A percentile compares a stretch with the other conserved stretches of the same genome.
These are phyloP conservation scores for Enoplosus armatus DNA, from an alignment of 2,797 vertebrate genomes.

Conservation along the genomic window DNA sequence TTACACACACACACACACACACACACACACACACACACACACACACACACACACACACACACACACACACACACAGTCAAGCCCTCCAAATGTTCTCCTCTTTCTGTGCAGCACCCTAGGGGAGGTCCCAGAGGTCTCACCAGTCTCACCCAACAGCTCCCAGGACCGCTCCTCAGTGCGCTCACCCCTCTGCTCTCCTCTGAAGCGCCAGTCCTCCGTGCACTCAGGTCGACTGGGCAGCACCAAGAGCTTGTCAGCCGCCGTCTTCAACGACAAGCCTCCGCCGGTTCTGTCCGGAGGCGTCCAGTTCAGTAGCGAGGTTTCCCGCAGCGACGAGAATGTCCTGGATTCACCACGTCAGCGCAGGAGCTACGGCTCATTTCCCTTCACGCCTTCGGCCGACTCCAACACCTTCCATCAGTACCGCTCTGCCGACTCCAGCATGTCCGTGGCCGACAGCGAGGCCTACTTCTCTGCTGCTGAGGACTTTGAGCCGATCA, in stretches of 20 bases:
- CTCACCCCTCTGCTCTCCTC: slow-evolving; percentile 93
- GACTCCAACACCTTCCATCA: slow-evolving; percentile 98
- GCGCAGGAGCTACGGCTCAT: slow-evolving; percentile 96
- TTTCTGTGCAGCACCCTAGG: slow-evolving; percentile 78
- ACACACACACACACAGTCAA: too few species aligned
- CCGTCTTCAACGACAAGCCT: slow-evolving; percentile 93
- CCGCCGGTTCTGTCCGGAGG: slow-evolving; percentile 87
- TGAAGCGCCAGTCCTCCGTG: slow-evolving; percentile 93
- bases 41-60: too few species aligned
- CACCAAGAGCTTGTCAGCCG: slow-evolving; percentile 96
- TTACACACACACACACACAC: too few species aligned
- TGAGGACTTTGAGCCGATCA: slow-evolving; percentile 97
- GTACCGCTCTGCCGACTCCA: slow-evolving; percentile 97
- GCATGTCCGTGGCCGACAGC: slow-evolving; percentile 97
- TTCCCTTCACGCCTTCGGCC: slow-evolving; percentile 96
- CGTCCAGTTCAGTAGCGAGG: slow-evolving; percentile 96
- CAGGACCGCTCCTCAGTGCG: slow-evolving; percentile 89
- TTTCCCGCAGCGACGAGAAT: slow-evolving; percentile 96
- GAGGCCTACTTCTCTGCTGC: slow-evolving; percentile 98
- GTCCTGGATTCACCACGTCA: slow-evolving; percentile 96
- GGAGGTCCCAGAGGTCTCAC: slow-evolving; percentile 87
- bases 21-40: too few species aligned
- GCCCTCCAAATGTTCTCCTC: not conserved
- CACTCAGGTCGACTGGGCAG: slow-evolving; percentile 95
- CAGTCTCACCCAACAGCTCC: slow-evolving; percentile 88